Conservation (phyloP, 1,140 invertebrate species). For the Aphidius ervi region DNA sequence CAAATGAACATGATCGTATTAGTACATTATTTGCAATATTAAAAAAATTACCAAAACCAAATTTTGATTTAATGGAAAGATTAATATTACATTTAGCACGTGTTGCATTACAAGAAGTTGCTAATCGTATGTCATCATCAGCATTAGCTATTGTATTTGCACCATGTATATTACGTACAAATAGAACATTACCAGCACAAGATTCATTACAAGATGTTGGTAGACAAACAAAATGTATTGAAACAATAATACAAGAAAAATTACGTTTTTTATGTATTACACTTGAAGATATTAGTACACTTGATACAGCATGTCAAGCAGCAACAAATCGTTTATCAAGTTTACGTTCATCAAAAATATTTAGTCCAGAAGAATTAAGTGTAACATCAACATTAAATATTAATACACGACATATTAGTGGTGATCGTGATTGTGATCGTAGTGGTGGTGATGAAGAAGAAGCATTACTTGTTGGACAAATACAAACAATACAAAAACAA, state of each 20-base stretch:
- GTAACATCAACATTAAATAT: constrained; percentile 41
- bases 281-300: constrained; percentile 81
- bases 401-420: constrained; percentile 36
- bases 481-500: constrained; percentile 72
- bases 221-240: constrained; percentile 78
- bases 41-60: constrained; percentile 82
- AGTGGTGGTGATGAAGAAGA: constrained; percentile 61
- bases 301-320: constrained; percentile 77
- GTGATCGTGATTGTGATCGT: constrained; percentile 44
- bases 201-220: constrained; percentile 80
- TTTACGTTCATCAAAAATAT: constrained; percentile 70
- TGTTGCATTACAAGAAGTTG: constrained; percentile 80
- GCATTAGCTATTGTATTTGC: constrained; percentile 93
- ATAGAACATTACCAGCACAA: constrained; percentile 81
- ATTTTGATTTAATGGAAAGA: constrained; percentile 88
- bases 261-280: constrained; percentile 71
- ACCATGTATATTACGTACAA: constrained; percentile 86
- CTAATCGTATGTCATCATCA: constrained; percentile 88
- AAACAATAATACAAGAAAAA: constrained; percentile 81
- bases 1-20: constrained; percentile 76
- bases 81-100: constrained; percentile 90
- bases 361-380: constrained; percentile 60
- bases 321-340: constrained; percentile 70
- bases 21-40: constrained; percentile 80
- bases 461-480: constrained; percentile 66